Conservation (phyloP, 2,888 invertebrate species). For the Leptopilina syphax region DNA sequence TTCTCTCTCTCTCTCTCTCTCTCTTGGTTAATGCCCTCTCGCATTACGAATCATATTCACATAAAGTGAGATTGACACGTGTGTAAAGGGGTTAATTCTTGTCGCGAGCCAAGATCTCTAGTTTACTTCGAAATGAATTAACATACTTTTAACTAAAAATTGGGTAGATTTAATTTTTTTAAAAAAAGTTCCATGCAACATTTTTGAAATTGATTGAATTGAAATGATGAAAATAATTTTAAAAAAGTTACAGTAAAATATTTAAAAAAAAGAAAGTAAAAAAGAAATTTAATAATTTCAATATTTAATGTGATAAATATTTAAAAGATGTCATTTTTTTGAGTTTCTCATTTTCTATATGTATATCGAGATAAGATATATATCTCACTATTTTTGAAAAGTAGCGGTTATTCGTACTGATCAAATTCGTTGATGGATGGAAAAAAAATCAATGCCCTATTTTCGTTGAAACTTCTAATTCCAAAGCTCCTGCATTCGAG, state of each 20-base stretch:
- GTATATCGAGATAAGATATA: neutral
- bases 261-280: too few relatives aligned
- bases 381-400: slow-evolving; percentile 12
- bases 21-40: slow-evolving; percentile 23
- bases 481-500: neutral
- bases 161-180: too few relatives aligned
- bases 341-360: too few relatives aligned
- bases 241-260: too few relatives aligned
- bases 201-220: too few relatives aligned
- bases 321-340: too few relatives aligned
- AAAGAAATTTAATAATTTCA: too few relatives aligned
- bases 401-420: neutral
- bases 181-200: too few relatives aligned
- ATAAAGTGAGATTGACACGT: slow-evolving; percentile 30
- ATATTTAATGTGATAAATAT: too few relatives aligned
- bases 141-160: neutral
- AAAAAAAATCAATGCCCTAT: slow-evolving; percentile 22
- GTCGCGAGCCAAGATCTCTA: slow-evolving; percentile 25
- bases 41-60: neutral
- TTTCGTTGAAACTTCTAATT: slow-evolving; percentile 24
- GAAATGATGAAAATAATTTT: too few relatives aligned
- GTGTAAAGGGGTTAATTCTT: slow-evolving; percentile 32
- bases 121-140: slow-evolving; percentile 3
- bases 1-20: too few relatives aligned
- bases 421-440: slow-evolving; percentile 7